A percentile compares a stretch with the other conserved stretches of the same genome.
Conservation (phyloP, 1,140 invertebrate genomes). For the Paralvinella palmiformis region DNA sequence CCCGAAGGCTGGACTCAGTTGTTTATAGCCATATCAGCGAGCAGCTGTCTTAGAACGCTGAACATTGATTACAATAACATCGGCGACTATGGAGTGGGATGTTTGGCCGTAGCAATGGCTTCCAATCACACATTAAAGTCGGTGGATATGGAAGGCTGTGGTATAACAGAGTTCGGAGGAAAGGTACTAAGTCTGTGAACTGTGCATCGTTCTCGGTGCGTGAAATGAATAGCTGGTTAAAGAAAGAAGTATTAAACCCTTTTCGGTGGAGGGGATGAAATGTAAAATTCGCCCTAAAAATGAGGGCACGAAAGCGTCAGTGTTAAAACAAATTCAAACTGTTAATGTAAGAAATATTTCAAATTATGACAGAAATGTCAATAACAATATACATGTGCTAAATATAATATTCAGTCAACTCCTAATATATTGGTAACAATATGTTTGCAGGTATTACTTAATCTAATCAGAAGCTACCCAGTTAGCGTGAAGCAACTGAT, state of each 20-base stretch:
- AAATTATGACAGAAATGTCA: too few species aligned
- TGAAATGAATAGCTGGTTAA: not conserved
- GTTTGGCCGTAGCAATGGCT: slow-evolving; percentile 28
- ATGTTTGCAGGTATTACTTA: slow-evolving; percentile 11
- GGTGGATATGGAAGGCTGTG: slow-evolving; percentile 34
- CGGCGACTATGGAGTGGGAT: slow-evolving; percentile 35
- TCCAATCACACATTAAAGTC: slow-evolving; percentile 26
- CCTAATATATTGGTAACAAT: not conserved
- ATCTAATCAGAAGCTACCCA: slow-evolving; percentile 11
- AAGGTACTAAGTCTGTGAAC: slow-evolving; percentile 25
- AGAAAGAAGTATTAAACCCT: not conserved
- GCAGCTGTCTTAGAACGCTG: slow-evolving; percentile 25
- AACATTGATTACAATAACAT: slow-evolving; percentile 38
- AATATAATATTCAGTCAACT: too few species aligned
- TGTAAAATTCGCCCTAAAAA: not conserved
- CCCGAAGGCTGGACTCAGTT: slow-evolving; percentile 33
- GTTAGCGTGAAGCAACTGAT: not conserved
- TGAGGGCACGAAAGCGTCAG: not conserved
- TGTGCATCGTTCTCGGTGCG: not conserved
- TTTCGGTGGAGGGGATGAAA: not conserved
- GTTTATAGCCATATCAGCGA: slow-evolving; percentile 31
- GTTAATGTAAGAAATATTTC: not conserved
- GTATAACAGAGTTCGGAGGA: slow-evolving; percentile 30
- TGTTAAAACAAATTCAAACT: not conserved
- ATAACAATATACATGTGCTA: too few species aligned